phyloP scores from a whole-genome alignment of 2,888 invertebrate species.

The Tenthredo mesomela region DNA sequence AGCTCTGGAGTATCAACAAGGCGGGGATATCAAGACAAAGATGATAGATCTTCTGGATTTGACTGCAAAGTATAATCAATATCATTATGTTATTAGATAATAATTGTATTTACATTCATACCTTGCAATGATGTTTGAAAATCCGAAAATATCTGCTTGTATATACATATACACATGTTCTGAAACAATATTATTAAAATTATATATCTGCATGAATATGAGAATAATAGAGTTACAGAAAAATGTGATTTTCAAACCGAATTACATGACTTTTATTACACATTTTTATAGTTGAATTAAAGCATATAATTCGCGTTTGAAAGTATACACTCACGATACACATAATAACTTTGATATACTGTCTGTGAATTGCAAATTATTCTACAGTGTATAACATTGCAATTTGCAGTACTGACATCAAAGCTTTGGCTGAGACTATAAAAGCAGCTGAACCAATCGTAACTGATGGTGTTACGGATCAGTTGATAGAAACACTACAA shows the following conservation, averaged over 20 bases:
- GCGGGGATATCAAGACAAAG: slow-evolving; percentile 81
- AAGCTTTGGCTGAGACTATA: slow-evolving; percentile 79
- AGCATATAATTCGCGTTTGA: not conserved
- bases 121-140: slow-evolving; percentile 9
- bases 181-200: too few relatives aligned
- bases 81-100: slow-evolving; percentile 39
- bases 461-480: slow-evolving; percentile 80
- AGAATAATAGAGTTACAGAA: too few relatives aligned
- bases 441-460: slow-evolving; percentile 80
- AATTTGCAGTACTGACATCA: slow-evolving; percentile 80
- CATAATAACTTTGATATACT: too few relatives aligned
- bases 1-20: slow-evolving; percentile 82
- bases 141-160: too few relatives aligned
- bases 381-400: slow-evolving; percentile 1
- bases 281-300: too few relatives aligned
- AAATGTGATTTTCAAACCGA: too few relatives aligned
- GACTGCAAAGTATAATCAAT: slow-evolving; percentile 80
- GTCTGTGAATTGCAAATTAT: not conserved
- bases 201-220: not conserved
- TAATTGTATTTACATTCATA: not conserved
- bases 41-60: slow-evolving; percentile 85
- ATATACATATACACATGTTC: too few relatives aligned
- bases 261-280: too few relatives aligned
- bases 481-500: slow-evolving; percentile 82
- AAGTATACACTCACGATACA: not conserved